Base-by-base conservation (phyloP, 2,797 vertebrate genomes). In the Enteromius viviparus region DNA sequence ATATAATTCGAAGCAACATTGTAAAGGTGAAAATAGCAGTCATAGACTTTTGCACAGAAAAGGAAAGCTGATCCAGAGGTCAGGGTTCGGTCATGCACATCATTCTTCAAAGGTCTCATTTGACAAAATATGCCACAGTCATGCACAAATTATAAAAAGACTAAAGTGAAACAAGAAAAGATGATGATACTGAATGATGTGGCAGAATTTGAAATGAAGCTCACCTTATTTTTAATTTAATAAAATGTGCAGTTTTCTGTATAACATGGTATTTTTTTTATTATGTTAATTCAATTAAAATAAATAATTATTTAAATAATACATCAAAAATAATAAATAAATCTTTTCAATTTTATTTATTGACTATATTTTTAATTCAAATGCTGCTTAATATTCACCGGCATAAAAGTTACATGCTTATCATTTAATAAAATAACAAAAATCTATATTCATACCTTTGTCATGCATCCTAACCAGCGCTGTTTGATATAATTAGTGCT, bases 31-130 rank as follows among this genome's bases (percentile, higher is more conserved):
- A 49, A 70, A 26, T 70, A 3, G 23, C 34, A 40, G 68, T 47
- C 40, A 11, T 37, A 5, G 42, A 26, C 14, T 71, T 40, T 12
- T 19, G 23, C 69, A 49, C 15, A 71, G 42, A 71, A 49, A 71
- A 71, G 69, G 42, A 49, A 71, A 71, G 69, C 26, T 47, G 69
- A 66, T 70, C 40, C 40, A 71, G 42, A 71, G n/a, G 42, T 70
- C 40, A 47, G 66, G 42, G 37, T 42, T 42, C 3, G n/a, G n/a
- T 47, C 68, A 70, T 45, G 68, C 12, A 15, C 23, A 47, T 47
- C 15, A 49, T 8, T 72, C 9, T 49, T 49, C 45, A 29, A 29
- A 47, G 23, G 68, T 6, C 42, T 42, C 42, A 26, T 71, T 29
- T 49, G 42, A 26, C 26, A 26, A 26, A 26, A 26, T 26, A 26